Base-by-base conservation (phyloP, 2,888 invertebrate species). In the Noctua janthina region DNA sequence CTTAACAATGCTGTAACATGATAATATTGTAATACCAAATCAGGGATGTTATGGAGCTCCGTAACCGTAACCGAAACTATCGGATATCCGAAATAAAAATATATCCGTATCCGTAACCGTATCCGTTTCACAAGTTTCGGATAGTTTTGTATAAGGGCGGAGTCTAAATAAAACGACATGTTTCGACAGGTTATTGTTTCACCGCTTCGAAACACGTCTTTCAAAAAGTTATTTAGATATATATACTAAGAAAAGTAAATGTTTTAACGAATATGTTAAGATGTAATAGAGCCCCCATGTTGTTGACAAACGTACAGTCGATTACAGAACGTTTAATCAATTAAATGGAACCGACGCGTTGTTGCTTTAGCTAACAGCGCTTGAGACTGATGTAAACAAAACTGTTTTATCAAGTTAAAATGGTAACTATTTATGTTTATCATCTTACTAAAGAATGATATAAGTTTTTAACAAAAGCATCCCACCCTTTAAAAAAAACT, bases 291-390 rank as follows among this genome's bases (percentile, higher is more conserved):
- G 35, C 51, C 74, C 67, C 67, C 74, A 76, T 82, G 74, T 74
- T 70, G 80, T 76, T 74, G 74, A 72, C 74, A 78, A 62, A 46
- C 46, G 70, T 82, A 82, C 78, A 82, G 75, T 82, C 84, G 70
- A 74, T 88, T 70, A 76, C 79, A 78, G 11, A 82, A 73, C 64
- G 62, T 78, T 82, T 87, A 88, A 81, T 88, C 87, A 88, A 87
- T 84, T 78, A 78, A 70, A 82, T 82, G 73, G 77, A 77, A 35
- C 20, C 51, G 10, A n/a, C 54, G 43, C 59, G 67, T 51, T 88
- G 84, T 84, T 80, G 76, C 35, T 56, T 78, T n/a, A 43, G 72
- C 78, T 73, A 81, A 78, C 70, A 78, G n/a, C 51, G 11, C 46
- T 59, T 13, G 20, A 80, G 75, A 88, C 70, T 77, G 49, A 49